Evolutionary conservation across 1,140 invertebrate genomes (phyloP).

Genomic region (Pseudomyrmex gracilis): DNA sequence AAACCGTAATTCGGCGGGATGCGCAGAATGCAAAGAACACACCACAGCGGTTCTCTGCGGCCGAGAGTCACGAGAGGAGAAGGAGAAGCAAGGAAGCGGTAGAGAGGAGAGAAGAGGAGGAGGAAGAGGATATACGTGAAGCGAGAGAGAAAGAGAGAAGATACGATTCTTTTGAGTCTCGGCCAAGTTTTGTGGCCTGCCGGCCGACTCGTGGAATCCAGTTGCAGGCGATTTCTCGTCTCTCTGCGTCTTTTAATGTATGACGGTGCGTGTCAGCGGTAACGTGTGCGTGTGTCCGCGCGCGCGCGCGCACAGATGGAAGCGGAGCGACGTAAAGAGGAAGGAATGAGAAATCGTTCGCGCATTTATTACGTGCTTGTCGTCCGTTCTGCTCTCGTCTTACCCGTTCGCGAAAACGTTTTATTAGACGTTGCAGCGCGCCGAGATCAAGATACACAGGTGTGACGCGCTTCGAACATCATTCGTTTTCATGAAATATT

Average conservation of each 20-base stretch:
- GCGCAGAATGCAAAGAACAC: constrained; percentile 48
- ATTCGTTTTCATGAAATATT: background rate
- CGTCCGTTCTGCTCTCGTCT: constrained; percentile 57
- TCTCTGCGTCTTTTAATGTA: constrained; percentile 71
- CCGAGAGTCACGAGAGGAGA: constrained; percentile 21
- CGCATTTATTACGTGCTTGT: constrained; percentile 71
- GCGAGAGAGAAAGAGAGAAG: constrained; percentile 13
- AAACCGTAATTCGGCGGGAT: constrained; percentile 30
- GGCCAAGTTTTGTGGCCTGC: constrained; percentile 74
- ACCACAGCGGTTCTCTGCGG: background rate
- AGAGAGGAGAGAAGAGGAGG: background rate
- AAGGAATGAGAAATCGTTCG: constrained; percentile 61
- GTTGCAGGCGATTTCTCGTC: constrained; percentile 74
- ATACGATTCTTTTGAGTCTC: constrained; percentile 72
- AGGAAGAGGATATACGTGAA: background rate
- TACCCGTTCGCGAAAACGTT: constrained; percentile 67
- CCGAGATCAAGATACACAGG: constrained; percentile 4
- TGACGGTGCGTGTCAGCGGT: constrained; percentile 50
- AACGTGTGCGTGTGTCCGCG: background rate
- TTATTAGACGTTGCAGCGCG: constrained; percentile 59
- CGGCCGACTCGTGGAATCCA: constrained; percentile 73
- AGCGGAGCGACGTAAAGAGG: constrained; percentile 18
- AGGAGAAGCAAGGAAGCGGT: background rate
- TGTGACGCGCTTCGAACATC: background rate
- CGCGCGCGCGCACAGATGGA: constrained; percentile 38